These are phyloP conservation scores for Torymus aiolomorphi DNA, from an alignment of 2,888 invertebrate genomes.

Conservation along the genomic window DNA sequence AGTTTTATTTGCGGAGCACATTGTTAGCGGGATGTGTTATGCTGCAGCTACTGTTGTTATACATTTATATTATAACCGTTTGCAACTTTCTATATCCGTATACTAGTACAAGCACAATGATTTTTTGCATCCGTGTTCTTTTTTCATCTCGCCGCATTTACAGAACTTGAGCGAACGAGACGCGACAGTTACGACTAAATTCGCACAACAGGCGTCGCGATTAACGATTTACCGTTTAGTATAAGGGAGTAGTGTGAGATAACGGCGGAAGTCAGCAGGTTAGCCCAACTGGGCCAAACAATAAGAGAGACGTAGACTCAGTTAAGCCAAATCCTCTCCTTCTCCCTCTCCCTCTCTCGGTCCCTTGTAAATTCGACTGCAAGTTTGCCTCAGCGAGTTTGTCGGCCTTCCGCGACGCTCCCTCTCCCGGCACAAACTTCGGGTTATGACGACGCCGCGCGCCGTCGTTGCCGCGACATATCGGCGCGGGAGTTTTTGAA, in stretches of 20 bases:
- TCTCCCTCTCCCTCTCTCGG: background rate
- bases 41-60: no score
- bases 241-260: background rate
- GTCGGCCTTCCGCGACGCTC: background rate
- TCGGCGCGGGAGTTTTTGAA: slow-evolving; percentile 11
- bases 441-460: background rate
- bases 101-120: no score
- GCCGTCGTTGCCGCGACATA: background rate
- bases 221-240: slow-evolving; percentile 51
- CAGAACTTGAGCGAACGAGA: background rate
- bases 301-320: slow-evolving; percentile 19
- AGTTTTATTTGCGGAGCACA: no score
- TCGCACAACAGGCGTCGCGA: slow-evolving; percentile 38
- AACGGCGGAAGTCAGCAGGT: slow-evolving; percentile 18
- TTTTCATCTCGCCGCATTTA: no score
- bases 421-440: slow-evolving; percentile 7
- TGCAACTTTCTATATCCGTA: no score
- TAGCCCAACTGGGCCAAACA: slow-evolving; percentile 51
- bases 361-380: slow-evolving; percentile 42
- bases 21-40: no score
- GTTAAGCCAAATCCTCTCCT: background rate
- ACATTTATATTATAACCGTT: no score
- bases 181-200: slow-evolving; percentile 44
- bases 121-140: no score
- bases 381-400: slow-evolving; percentile 16